phyloP scores from a whole-genome alignment of 2,797 vertebrate species.

The Anguilla pacifica region DNA sequence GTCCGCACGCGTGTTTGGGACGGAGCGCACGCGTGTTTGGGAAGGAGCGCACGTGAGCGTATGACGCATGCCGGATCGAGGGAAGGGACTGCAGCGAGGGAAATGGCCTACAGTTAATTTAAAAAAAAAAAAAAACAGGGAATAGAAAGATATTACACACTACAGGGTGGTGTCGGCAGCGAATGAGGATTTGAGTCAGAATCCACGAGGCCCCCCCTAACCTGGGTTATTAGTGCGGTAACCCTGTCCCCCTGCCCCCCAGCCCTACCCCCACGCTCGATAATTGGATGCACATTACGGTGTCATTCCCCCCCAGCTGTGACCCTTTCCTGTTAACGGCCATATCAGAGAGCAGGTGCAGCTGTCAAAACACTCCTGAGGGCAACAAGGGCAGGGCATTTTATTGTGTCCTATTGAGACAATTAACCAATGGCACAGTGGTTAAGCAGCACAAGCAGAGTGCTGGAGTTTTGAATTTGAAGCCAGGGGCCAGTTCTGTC shows the following conservation, averaged over 20 bases:
- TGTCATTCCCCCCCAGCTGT: not conserved
- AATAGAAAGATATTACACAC: not conserved
- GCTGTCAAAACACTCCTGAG: not conserved
- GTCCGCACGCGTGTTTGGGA: too few relatives aligned
- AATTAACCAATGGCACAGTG: not conserved
- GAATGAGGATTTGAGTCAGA: not conserved
- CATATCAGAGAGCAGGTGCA: not conserved
- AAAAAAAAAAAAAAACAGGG: not conserved
- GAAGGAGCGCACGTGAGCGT: too few relatives aligned
- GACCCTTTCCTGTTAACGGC: not conserved
- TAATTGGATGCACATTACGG: not conserved
- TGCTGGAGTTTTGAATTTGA: not conserved
- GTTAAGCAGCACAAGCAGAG: not conserved
- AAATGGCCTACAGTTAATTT: not conserved
- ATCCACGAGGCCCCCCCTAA: not conserved
- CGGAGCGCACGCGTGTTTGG: too few relatives aligned
- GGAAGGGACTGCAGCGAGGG: not conserved
- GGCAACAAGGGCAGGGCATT: not conserved
- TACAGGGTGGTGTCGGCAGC: not conserved
- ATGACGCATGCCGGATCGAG: not conserved
- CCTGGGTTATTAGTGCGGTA: not conserved
- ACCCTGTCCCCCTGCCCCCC: not conserved
- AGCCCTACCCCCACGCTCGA: not conserved
- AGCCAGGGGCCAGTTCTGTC: not conserved
- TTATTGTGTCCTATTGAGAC: not conserved